phyloP scores from a whole-genome alignment of 1,140 invertebrate genomes.

The Eueides isabella region DNA sequence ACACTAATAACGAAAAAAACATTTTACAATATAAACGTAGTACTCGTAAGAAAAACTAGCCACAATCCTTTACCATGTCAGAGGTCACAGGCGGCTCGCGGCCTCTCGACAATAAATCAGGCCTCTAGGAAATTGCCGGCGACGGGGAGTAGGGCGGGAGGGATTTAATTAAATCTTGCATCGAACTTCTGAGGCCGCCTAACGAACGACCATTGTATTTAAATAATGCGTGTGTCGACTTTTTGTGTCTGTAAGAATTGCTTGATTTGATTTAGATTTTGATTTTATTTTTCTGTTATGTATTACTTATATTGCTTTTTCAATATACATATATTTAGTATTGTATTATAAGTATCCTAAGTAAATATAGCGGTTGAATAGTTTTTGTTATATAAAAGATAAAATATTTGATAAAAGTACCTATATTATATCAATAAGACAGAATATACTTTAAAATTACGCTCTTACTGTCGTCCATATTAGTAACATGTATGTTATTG shows the following conservation, averaged over 20 bases:
- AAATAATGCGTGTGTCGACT: constrained; percentile 77
- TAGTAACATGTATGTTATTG: too few species aligned
- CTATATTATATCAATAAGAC: too few species aligned
- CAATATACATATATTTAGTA: background rate
- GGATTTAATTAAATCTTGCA: constrained; percentile 80
- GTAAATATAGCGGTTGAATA: too few species aligned
- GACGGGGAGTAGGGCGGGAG: constrained; percentile 50
- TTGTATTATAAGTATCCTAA: too few species aligned
- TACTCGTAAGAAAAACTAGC: constrained; percentile 49
- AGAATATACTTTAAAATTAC: too few species aligned
- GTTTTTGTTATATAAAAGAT: too few species aligned
- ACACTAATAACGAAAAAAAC: too few species aligned
- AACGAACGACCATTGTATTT: constrained; percentile 80
- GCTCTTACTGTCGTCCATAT: too few species aligned
- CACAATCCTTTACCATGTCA: constrained; percentile 69
- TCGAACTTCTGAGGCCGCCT: constrained; percentile 79
- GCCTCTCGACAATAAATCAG: constrained; percentile 84
- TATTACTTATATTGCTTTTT: background rate
- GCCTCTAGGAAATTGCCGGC: constrained; percentile 80
- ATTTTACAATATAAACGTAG: background rate
- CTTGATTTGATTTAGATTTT: constrained; percentile 40
- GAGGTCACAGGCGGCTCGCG: constrained; percentile 60
- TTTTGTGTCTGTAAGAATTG: constrained; percentile 56
- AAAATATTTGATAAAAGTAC: too few species aligned
- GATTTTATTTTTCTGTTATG: background rate